A percentile compares a stretch with the other conserved stretches of the same genome.
Conservation (phyloP, 2,797 vertebrate species). For the Vipera latastei region DNA sequence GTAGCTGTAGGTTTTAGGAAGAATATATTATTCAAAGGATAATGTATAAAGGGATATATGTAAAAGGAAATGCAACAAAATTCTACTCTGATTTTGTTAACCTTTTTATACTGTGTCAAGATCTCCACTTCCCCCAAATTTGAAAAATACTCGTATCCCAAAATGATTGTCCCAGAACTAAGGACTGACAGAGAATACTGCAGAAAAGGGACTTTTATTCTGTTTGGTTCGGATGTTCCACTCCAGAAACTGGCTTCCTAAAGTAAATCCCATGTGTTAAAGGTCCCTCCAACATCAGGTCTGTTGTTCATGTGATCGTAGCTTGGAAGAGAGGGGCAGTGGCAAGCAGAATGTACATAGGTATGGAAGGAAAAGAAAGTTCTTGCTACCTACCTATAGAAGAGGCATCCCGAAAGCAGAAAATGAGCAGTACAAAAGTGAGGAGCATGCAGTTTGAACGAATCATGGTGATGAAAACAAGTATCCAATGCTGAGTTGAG, state of each 20-base stretch:
- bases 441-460: no score
- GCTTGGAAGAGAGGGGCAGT: background rate
- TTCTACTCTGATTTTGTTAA: no score
- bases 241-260: background rate
- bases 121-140: background rate
- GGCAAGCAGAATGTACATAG: background rate
- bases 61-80: no score
- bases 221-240: background rate
- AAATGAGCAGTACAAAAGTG: no score
- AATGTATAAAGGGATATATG: no score
- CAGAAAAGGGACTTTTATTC: background rate
- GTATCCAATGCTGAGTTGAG: background rate
- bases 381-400: no score
- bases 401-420: no score
- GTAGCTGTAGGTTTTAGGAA: no score
- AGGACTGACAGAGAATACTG: background rate
- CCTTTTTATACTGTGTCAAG: background rate
- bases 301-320: background rate
- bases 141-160: background rate
- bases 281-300: background rate
- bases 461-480: no score
- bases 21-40: no score
- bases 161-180: background rate
- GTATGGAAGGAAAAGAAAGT: no score
- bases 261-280: background rate